These are phyloP conservation scores for Erebia aethiops DNA, from an alignment of 2,888 invertebrate species.

Conservation along the genomic window DNA sequence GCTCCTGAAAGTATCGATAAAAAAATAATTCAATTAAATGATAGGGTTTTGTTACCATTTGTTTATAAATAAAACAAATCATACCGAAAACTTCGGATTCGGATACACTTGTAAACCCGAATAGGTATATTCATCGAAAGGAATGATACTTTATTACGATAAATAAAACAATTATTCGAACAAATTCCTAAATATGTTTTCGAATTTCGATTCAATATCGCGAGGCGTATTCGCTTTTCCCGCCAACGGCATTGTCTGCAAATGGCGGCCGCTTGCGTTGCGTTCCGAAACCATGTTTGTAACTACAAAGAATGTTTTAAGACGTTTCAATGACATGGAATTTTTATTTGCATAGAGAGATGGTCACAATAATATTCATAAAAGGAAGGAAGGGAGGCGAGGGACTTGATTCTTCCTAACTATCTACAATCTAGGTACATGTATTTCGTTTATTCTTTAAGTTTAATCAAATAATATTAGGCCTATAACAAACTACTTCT, in stretches of 20 bases:
- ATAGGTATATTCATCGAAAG: conserved; percentile 26
- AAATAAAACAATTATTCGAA: conserved; percentile 52
- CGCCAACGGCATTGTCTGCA: conserved; percentile 75
- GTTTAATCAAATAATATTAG: no score
- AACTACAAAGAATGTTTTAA: conserved; percentile 55
- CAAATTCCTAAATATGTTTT: conserved; percentile 60
- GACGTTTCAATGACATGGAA: conserved; percentile 60
- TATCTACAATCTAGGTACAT: no score
- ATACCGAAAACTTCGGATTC: conserved; percentile 12
- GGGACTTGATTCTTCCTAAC: not conserved
- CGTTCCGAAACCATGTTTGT: conserved; percentile 61
- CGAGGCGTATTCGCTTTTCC: conserved; percentile 60
- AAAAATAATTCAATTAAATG: no score
- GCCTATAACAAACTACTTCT: no score
- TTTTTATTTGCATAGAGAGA: conserved; percentile 55
- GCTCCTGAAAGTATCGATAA: no score
- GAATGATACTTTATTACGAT: conserved; percentile 42
- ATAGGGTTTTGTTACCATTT: no score
- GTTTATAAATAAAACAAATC: no score
- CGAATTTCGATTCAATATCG: conserved; percentile 49
- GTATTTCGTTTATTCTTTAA: not conserved
- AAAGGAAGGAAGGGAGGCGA: conserved; percentile 25
- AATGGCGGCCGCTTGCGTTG: conserved; percentile 69
- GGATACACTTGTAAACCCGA: conserved; percentile 25
- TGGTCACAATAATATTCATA: conserved; percentile 47